Evolutionary conservation across 1,140 invertebrate genomes (phyloP).

Genomic region (Drosophila simulans): DNA sequence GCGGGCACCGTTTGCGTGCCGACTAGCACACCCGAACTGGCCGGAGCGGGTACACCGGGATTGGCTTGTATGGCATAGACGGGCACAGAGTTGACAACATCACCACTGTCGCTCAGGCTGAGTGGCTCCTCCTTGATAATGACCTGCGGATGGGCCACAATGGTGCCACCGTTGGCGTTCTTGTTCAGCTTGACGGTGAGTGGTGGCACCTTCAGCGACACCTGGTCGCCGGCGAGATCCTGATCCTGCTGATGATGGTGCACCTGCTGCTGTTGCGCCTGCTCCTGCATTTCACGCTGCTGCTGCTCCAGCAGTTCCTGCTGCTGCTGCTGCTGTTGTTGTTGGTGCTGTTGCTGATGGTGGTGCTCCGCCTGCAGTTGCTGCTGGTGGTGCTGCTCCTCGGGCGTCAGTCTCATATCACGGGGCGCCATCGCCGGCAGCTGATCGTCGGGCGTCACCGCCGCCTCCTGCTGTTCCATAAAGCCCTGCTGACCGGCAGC

Average conservation of each 20-base stretch:
- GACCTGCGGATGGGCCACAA: slow-evolving; percentile 74
- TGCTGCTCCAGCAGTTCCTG: slow-evolving; percentile 59
- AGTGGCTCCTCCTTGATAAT: slow-evolving; percentile 81
- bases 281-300: slow-evolving; percentile 47
- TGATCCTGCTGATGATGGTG: slow-evolving; percentile 58
- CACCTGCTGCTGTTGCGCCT: slow-evolving; percentile 53
- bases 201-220: slow-evolving; percentile 73
- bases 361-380: slow-evolving; percentile 50
- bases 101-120: slow-evolving; percentile 70
- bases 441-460: slow-evolving; percentile 74
- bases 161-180: slow-evolving; percentile 65
- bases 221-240: slow-evolving; percentile 59
- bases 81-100: slow-evolving; percentile 72
- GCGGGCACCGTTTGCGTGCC: slow-evolving; percentile 70
- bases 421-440: slow-evolving; percentile 77
- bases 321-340: slow-evolving; percentile 46
- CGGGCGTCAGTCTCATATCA: slow-evolving; percentile 82
- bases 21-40: slow-evolving; percentile 70
- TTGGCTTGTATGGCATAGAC: slow-evolving; percentile 82
- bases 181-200: slow-evolving; percentile 80
- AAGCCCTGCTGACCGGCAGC: slow-evolving; percentile 73
- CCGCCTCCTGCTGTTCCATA: slow-evolving; percentile 77
- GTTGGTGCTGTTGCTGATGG: slow-evolving; percentile 43
- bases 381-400: slow-evolving; percentile 75
- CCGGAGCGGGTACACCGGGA: slow-evolving; percentile 42